Evolutionary conservation across 2,888 invertebrate species (phyloP), one percentile per base, ranked within the genome.

Genomic region (Macroteleia sp.): DNA sequence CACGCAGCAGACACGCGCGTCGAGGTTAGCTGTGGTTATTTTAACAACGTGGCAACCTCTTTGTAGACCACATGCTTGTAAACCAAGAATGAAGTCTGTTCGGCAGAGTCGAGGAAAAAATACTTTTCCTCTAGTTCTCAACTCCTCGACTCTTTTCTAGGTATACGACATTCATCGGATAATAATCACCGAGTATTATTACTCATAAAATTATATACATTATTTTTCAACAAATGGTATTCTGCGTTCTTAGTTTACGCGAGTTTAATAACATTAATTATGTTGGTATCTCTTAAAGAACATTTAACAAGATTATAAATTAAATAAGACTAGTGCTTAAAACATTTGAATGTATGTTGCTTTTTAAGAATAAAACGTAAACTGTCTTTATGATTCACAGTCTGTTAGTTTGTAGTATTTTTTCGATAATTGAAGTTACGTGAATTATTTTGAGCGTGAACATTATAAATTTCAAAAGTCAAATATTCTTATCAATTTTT

Each of bases 31-130:
- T 88, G 90, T 86, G 90, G 90, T 91, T 91, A 91, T 90, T 91
- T 91, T 90, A 91, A 91, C 91, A 90, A 87, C 91, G 89, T 90
- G 89, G 90, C 89, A 90, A 90, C 87, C 90, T 91, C 91, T 91
- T 90, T 90, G 90, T 90, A 88, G 90, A 90, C 90, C 90, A 88
- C 90, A 89, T 88, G 89, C 90, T 90, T 91, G 90, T 90, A 90
- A 90, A 90, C 90, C 87, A 89, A 90, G 88, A 89, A 88, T 87
- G 86, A 89, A 90, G 90, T 89, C 89, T 87, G 90, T 85, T 90
- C 88, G 85, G 81, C 83, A 82, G 80, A 80, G 84, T 80, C 80
- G 75, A 81, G 78, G 79, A 82, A 82, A 82, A 81, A 80, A 82
- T 69, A 69, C 42, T 77, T 78, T 77, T 73, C 71, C 71, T 77